Percentiles rank a stretch among this genome's conserved stretches.
Evolutionary conservation across 37 sponge, comb jelly and placozoan species (phyloP).

Genomic region (Eunapius fragilis): DNA sequence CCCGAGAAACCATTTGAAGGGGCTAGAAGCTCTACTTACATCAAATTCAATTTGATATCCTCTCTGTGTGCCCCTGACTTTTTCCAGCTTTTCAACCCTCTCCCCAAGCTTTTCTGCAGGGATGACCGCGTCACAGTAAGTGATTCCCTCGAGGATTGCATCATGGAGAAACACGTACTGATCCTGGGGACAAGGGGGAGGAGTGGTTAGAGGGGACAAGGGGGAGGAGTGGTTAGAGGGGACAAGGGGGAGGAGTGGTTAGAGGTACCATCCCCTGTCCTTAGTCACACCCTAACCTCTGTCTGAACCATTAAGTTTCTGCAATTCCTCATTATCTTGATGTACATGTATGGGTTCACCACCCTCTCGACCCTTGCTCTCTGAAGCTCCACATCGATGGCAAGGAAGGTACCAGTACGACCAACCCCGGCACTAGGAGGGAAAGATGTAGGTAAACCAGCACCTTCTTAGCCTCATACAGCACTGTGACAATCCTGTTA

Average conservation of each 20-base stretch:
- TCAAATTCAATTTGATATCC: constrained; percentile 71
- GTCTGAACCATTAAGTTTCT: constrained; percentile 94
- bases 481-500: background rate
- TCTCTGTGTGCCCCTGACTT: constrained; percentile 38
- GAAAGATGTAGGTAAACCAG: background rate
- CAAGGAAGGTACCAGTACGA: constrained; percentile 86
- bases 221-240: too few species aligned
- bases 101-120: constrained; percentile 47
- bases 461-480: background rate
- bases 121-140: constrained; percentile 67
- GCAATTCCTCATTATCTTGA: constrained; percentile 64
- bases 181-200: constrained; percentile 33
- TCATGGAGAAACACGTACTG: constrained; percentile 96
- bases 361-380: constrained; percentile 43
- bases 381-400: constrained; percentile 89
- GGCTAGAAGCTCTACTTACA: too few species aligned
- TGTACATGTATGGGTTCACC: constrained; percentile 76
- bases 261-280: background rate
- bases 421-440: constrained; percentile 92
- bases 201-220: too few species aligned
- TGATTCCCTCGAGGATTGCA: constrained; percentile 87
- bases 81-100: constrained; percentile 36
- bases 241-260: background rate
- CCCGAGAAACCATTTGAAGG: too few species aligned
- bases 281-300: constrained; percentile 47